phyloP scores from a whole-genome alignment of 2,113 vertebrate species.

The Theropithecus gelada region DNA sequence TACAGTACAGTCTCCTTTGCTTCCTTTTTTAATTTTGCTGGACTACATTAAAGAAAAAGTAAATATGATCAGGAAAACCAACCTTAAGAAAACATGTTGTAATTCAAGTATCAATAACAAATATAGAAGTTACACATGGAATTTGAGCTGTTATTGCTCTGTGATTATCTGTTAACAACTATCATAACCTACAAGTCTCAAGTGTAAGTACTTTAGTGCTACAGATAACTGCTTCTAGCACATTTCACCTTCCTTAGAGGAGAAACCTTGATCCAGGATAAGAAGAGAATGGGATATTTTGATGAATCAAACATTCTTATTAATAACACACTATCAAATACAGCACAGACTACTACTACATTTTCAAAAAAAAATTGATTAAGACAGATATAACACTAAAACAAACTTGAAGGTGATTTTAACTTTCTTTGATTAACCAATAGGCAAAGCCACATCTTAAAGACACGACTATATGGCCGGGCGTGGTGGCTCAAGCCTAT shows the following conservation, averaged over 20 bases:
- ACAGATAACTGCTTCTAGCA: not conserved
- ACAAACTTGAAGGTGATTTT: slow-evolving; percentile 1
- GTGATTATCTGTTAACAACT: not conserved
- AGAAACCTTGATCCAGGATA: not conserved
- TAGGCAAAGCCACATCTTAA: slow-evolving; percentile 11
- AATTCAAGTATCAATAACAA: not conserved
- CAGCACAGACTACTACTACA: not conserved
- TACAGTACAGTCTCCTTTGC: slow-evolving; percentile 88
- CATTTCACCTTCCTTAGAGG: not conserved
- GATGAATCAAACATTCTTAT: not conserved
- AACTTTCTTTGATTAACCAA: slow-evolving; percentile 1
- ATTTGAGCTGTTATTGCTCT: not conserved
- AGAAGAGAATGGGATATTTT: not conserved
- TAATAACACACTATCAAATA: slow-evolving; percentile 11
- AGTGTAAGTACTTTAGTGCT: not conserved
- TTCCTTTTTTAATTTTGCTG: slow-evolving; percentile 91
- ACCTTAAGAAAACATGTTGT: not conserved
- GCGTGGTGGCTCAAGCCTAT: no score
- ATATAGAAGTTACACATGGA: not conserved
- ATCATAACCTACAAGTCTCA: not conserved
- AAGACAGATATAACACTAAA: not conserved
- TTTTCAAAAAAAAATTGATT: not conserved
- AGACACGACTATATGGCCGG: not conserved
- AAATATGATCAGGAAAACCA: slow-evolving; percentile 27
- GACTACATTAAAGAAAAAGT: slow-evolving; percentile 82